Percentiles rank a stretch among this genome's conserved stretches.
phyloP scores from a whole-genome alignment of 2,113 vertebrate genomes.

The Brienomyrus longianalis region DNA sequence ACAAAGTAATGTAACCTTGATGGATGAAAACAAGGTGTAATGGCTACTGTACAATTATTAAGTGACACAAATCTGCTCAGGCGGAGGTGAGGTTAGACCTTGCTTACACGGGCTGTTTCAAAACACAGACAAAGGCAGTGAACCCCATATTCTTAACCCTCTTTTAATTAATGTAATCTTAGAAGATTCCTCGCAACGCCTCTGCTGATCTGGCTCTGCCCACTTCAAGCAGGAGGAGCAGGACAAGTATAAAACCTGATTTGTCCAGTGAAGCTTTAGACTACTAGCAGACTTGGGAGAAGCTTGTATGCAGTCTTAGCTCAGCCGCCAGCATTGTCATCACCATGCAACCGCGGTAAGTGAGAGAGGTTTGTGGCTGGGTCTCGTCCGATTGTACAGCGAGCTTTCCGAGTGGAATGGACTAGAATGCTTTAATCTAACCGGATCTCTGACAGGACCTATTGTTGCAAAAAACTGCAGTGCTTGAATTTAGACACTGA shows the following conservation, averaged over 20 bases:
- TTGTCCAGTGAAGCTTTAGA: slow-evolving; percentile 30
- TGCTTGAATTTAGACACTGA: not conserved
- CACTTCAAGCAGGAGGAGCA: slow-evolving; percentile 16
- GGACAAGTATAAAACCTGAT: slow-evolving; percentile 37
- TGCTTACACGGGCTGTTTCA: slow-evolving; percentile 29
- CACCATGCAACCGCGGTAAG: slow-evolving; percentile 38
- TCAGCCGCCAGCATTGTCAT: not conserved
- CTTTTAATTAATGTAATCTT: slow-evolving; percentile 40
- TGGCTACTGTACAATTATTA: not conserved
- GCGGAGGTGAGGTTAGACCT: not conserved
- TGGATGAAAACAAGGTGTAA: not conserved
- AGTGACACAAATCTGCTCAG: not conserved
- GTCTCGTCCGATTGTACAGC: not conserved
- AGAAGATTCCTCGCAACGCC: slow-evolving; percentile 33
- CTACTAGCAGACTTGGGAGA: slow-evolving; percentile 25
- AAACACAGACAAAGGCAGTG: slow-evolving; percentile 35
- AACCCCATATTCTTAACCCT: slow-evolving; percentile 33
- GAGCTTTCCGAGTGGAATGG: not conserved
- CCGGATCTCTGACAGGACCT: not conserved
- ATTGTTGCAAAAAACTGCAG: not conserved
- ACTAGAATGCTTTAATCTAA: not conserved
- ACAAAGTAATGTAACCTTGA: not conserved
- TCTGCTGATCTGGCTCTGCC: slow-evolving; percentile 27
- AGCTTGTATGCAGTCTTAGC: slow-evolving; percentile 16
- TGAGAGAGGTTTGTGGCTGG: not conserved